Conservation (phyloP, 2,888 invertebrate species). For the Agriopis marginaria region DNA sequence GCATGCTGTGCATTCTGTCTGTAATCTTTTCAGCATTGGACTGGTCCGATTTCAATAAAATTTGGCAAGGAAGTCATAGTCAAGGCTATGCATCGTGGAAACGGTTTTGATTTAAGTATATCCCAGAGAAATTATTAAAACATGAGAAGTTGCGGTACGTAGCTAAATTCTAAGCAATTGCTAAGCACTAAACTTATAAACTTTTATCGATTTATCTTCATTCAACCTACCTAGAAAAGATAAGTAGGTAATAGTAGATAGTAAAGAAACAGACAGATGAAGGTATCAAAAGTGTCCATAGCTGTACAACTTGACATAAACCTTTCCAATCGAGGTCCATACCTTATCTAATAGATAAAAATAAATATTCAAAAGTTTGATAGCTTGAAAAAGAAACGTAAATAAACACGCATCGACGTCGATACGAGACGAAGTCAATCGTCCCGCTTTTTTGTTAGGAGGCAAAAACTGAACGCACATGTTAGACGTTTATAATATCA, state of each 20-base stretch:
- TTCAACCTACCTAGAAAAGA: background rate
- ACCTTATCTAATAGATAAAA: conserved; percentile 20
- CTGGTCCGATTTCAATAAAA: no score
- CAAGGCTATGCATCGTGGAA: no score
- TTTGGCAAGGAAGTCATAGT: no score
- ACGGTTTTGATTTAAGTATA: no score
- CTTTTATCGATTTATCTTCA: no score
- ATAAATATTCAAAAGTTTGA: conserved; percentile 35
- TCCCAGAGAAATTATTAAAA: no score
- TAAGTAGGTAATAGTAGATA: background rate
- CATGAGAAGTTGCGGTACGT: no score
- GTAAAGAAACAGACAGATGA: background rate
- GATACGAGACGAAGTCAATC: conserved; percentile 30
- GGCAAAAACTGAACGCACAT: conserved; percentile 43
- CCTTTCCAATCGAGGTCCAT: background rate
- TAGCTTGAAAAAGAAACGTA: conserved; percentile 33
- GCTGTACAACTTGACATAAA: background rate
- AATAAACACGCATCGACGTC: conserved; percentile 47
- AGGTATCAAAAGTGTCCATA: background rate
- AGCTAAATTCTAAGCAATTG: no score
- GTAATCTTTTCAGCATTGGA: no score
- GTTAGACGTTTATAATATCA: conserved; percentile 34
- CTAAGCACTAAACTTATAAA: no score
- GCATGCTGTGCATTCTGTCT: no score
- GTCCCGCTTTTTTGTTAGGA: conserved; percentile 39